These are phyloP conservation scores for Chaetodon trifascialis DNA, from an alignment of 2,113 vertebrate genomes.

Conservation along the genomic window DNA sequence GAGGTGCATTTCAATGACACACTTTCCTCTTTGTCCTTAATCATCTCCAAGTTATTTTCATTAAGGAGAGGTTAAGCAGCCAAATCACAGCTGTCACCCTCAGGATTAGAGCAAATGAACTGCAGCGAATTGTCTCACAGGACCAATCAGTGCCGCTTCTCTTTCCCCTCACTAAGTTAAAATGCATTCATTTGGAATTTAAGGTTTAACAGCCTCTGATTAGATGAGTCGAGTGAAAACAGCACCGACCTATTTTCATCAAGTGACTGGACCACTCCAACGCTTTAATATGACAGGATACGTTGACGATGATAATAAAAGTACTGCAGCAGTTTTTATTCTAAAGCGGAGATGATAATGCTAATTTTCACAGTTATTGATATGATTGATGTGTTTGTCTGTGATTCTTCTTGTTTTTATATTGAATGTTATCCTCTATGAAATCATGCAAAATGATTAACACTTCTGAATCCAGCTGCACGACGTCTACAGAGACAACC, in stretches of 20 bases:
- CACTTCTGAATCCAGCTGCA: no score
- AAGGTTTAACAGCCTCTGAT: not conserved
- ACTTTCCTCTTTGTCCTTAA: not conserved
- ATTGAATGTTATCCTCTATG: no score
- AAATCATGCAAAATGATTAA: no score
- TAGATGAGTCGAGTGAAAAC: not conserved
- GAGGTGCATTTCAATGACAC: not conserved
- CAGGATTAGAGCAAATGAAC: constrained; percentile 12
- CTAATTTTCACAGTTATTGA: not conserved
- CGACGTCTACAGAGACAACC: no score
- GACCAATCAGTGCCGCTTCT: not conserved
- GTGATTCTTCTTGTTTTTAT: no score
- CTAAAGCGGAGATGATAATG: not conserved
- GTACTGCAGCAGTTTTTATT: not conserved
- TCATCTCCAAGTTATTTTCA: constrained; percentile 2
- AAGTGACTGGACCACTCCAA: not conserved
- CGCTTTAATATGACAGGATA: not conserved
- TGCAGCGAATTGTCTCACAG: not conserved
- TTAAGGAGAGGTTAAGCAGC: not conserved
- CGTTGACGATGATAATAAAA: not conserved
- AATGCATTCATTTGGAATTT: not conserved
- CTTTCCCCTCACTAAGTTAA: not conserved
- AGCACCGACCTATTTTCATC: not conserved
- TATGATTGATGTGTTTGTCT: no score
- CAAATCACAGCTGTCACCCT: constrained; percentile 16